Evolutionary conservation across 1,140 invertebrate species (phyloP).

Genomic region (Wiebesia pumilae): DNA sequence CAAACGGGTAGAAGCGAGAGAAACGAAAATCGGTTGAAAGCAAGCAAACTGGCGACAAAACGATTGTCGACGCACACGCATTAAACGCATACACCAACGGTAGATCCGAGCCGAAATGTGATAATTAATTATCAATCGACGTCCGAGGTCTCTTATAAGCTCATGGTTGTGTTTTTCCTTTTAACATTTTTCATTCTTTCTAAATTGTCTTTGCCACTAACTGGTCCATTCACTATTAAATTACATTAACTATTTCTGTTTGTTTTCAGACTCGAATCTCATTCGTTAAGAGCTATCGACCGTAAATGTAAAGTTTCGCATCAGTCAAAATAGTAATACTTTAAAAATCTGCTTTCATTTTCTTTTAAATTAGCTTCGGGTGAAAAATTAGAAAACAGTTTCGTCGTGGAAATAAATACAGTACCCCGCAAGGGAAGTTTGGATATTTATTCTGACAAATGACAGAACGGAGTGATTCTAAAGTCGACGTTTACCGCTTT

Average conservation of each 20-base stretch:
- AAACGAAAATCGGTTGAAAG: not conserved
- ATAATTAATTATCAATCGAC: slow-evolving; percentile 70
- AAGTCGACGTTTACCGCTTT: not conserved
- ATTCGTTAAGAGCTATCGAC: no score
- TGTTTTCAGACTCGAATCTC: not conserved
- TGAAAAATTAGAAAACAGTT: not conserved
- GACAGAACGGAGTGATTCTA: not conserved
- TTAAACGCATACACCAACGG: not conserved
- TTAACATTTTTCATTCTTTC: slow-evolving; percentile 17
- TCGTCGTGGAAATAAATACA: not conserved
- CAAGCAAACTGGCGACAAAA: slow-evolving; percentile 50
- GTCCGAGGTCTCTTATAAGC: slow-evolving; percentile 52
- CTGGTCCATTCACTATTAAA: not conserved
- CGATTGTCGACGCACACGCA: not conserved
- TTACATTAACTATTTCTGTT: not conserved
- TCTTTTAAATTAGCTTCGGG: not conserved
- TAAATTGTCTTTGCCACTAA: not conserved
- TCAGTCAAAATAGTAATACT: not conserved
- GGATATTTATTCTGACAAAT: not conserved
- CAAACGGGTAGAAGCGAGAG: not conserved
- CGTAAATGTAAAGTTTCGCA: not conserved
- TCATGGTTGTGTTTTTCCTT: not conserved
- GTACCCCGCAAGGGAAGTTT: not conserved
- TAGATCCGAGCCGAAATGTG: slow-evolving; percentile 47
- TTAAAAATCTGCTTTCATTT: not conserved